phyloP scores from a whole-genome alignment of 92 coral and sea anemone species.

The Ricordea florida region DNA sequence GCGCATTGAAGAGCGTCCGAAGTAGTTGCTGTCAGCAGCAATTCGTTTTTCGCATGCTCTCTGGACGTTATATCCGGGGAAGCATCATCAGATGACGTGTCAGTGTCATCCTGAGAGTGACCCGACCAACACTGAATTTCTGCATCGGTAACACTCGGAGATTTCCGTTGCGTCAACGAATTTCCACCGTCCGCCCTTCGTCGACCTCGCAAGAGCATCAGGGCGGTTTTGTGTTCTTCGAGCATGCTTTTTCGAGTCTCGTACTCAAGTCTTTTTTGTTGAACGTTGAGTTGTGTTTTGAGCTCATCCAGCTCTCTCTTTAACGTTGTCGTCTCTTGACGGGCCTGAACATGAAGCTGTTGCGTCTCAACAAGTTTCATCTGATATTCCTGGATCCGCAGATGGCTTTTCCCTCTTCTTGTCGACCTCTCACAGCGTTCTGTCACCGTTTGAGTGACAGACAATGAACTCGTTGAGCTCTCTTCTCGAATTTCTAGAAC shows the following conservation, averaged over 20 bases:
- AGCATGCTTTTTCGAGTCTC: constrained; percentile 45
- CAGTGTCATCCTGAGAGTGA: not conserved
- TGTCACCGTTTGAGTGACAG: not conserved
- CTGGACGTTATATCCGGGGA: not conserved
- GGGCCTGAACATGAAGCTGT: constrained; percentile 20
- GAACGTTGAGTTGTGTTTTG: constrained; percentile 63
- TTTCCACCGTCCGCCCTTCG: constrained; percentile 21
- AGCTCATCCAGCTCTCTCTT: constrained; percentile 57
- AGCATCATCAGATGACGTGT: not conserved
- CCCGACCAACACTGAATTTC: not conserved
- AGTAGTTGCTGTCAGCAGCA: not conserved
- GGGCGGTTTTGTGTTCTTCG: constrained; percentile 26
- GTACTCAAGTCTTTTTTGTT: constrained; percentile 48
- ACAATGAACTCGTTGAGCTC: not conserved
- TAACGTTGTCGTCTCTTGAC: constrained; percentile 43
- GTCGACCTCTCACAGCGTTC: not conserved
- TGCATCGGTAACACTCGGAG: not conserved
- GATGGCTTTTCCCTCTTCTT: not conserved
- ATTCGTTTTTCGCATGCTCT: not conserved
- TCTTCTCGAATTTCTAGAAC: no score
- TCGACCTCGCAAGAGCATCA: constrained; percentile 15
- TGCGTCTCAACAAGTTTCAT: constrained; percentile 31
- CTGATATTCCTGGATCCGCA: constrained; percentile 46
- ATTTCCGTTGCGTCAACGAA: not conserved
- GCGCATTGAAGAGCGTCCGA: no score